Percentiles rank a stretch among this genome's conserved stretches.
Conservation (phyloP, 2,113 vertebrate genomes). For the Gobius niger region DNA sequence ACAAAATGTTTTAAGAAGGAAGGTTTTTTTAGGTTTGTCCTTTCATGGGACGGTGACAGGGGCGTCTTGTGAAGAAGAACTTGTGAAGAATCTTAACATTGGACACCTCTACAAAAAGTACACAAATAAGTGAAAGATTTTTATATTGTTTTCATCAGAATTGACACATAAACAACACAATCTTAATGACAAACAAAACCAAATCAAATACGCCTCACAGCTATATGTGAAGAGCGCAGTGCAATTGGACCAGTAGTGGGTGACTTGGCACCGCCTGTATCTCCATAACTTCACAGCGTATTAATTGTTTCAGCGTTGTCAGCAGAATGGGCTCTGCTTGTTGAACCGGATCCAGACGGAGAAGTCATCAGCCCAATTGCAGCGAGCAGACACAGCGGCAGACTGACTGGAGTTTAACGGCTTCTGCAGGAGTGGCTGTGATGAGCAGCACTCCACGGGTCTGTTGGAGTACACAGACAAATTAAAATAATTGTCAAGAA, state of each 20-base stretch:
- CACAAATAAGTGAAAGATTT: too few species aligned
- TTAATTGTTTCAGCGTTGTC: conserved; percentile 75
- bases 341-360: conserved; percentile 71
- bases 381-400: conserved; percentile 44
- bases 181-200: conserved; percentile 9
- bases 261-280: conserved; percentile 53
- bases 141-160: too few species aligned
- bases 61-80: too few species aligned
- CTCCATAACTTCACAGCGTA: conserved; percentile 73
- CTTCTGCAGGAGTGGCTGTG: conserved; percentile 25
- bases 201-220: conserved; percentile 27
- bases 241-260: conserved; percentile 33
- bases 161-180: neutral
- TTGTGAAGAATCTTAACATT: too few species aligned
- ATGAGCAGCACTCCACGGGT: conserved; percentile 2
- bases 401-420: conserved; percentile 32
- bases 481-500: too few species aligned
- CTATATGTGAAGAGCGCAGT: conserved; percentile 31
- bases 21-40: too few species aligned
- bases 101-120: conserved; percentile 29
- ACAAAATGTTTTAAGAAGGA: too few species aligned
- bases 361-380: conserved; percentile 75
- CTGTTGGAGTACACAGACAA: neutral
- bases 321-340: conserved; percentile 69
- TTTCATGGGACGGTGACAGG: too few species aligned